These are phyloP conservation scores for Plutella xylostella DNA, from an alignment of 2,888 invertebrate species.

Conservation along the genomic window DNA sequence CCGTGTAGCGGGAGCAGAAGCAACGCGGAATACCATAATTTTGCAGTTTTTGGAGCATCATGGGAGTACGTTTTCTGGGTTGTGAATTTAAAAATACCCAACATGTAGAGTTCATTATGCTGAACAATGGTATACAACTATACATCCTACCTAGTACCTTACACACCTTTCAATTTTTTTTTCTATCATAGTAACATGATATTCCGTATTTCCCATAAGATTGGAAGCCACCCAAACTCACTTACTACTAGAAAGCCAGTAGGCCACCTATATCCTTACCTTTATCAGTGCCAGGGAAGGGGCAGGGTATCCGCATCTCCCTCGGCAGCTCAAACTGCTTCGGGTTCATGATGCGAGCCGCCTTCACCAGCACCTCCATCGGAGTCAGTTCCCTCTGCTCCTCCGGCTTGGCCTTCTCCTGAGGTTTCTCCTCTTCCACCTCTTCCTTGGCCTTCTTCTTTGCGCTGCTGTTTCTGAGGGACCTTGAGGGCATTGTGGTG, in stretches of 20 bases:
- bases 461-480: slow-evolving; percentile 38
- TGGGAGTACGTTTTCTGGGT: too few relatives aligned
- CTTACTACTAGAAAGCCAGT: background rate
- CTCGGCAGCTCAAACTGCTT: slow-evolving; percentile 89
- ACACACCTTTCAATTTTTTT: too few relatives aligned
- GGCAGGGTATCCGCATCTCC: slow-evolving; percentile 80
- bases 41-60: too few relatives aligned
- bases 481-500: too few relatives aligned
- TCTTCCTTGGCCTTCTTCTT: slow-evolving; percentile 41
- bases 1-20: too few relatives aligned
- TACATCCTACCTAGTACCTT: too few relatives aligned
- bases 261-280: slow-evolving; percentile 40
- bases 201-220: too few relatives aligned
- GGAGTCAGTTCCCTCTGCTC: slow-evolving; percentile 62
- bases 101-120: too few relatives aligned
- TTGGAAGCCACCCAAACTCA: background rate
- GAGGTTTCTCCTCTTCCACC: slow-evolving; percentile 21
- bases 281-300: slow-evolving; percentile 87
- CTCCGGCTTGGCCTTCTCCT: slow-evolving; percentile 21
- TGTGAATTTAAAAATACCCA: too few relatives aligned
- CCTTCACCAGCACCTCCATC: slow-evolving; percentile 82
- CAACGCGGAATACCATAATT: too few relatives aligned
- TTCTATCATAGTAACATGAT: too few relatives aligned
- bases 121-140: too few relatives aligned
- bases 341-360: slow-evolving; percentile 88